phyloP scores from a whole-genome alignment of 2,888 invertebrate genomes.

The Theretra japonica region DNA sequence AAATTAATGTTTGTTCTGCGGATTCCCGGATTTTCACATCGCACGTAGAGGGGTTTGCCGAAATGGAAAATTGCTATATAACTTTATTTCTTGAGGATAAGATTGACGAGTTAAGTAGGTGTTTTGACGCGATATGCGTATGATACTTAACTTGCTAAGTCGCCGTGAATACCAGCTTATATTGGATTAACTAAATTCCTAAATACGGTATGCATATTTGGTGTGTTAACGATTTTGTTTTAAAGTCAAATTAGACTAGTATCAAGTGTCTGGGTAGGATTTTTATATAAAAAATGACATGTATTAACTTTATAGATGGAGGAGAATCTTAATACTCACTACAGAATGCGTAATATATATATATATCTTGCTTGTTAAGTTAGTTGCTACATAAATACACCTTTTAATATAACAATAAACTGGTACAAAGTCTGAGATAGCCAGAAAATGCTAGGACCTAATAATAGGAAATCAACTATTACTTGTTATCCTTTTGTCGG shows the following conservation, averaged over 20 bases:
- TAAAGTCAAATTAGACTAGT: no score
- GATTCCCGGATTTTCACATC: conserved; percentile 63
- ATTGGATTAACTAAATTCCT: background rate
- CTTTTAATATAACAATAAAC: no score
- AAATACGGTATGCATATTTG: background rate
- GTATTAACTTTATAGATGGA: no score
- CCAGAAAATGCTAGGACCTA: no score
- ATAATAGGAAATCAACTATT: no score
- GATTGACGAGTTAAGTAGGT: conserved; percentile 76
- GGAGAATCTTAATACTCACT: no score
- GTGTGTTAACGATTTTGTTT: background rate
- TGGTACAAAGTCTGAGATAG: no score
- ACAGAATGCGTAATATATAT: no score
- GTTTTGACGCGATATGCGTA: conserved; percentile 48
- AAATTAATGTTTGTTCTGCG: conserved; percentile 41
- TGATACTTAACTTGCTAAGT: conserved; percentile 62
- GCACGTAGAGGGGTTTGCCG: conserved; percentile 71
- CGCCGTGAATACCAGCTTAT: conserved; percentile 36
- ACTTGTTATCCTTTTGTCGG: no score
- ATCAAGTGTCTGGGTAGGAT: background rate
- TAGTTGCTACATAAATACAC: no score
- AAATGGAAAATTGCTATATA: conserved; percentile 81
- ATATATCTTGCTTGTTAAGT: no score
- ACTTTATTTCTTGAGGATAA: conserved; percentile 78
- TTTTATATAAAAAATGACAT: no score